Percentiles rank a stretch among this genome's conserved stretches.
phyloP scores from a whole-genome alignment of 30 jellyfish, hydroid and myxozoan species.

The Chironex yamaguchii region DNA sequence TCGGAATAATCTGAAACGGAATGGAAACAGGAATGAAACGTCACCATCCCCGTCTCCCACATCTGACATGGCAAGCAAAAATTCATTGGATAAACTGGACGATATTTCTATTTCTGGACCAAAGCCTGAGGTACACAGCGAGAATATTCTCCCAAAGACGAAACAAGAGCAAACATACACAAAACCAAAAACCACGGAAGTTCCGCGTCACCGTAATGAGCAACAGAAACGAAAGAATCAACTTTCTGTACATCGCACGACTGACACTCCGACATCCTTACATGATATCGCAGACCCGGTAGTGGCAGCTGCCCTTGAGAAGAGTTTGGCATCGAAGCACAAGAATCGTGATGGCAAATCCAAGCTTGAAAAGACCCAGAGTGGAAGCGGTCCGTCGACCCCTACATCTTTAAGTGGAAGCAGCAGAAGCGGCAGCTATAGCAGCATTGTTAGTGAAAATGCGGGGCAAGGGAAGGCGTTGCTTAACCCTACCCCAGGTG shows the following conservation, averaged over 20 bases:
- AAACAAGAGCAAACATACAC: background rate
- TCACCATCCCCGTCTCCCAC: conserved; percentile 20
- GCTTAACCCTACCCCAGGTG: background rate
- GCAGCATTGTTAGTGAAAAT: conserved; percentile 66
- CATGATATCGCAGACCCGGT: conserved; percentile 98
- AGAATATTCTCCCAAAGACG: background rate
- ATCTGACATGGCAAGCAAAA: background rate
- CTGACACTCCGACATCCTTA: conserved; percentile 95
- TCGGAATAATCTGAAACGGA: background rate
- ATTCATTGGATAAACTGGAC: conserved; percentile 85
- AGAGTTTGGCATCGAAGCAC: conserved; percentile 50
- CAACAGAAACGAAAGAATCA: conserved; percentile 60
- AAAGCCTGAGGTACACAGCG: conserved; percentile 69
- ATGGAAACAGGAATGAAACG: conserved; percentile 25
- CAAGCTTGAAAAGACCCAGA: conserved; percentile 74
- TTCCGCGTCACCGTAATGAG: conserved; percentile 39
- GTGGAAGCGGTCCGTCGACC: conserved; percentile 85
- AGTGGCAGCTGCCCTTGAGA: conserved; percentile 91
- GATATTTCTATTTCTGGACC: conserved; percentile 98
- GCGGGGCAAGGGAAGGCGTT: background rate
- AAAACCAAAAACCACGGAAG: conserved; percentile 23
- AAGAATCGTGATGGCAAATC: conserved; percentile 41
- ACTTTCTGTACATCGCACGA: background rate
- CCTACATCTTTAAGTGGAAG: conserved; percentile 74
- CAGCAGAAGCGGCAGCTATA: conserved; percentile 84